phyloP scores from a whole-genome alignment of 2,888 invertebrate genomes.

The Copidosoma aretas region DNA sequence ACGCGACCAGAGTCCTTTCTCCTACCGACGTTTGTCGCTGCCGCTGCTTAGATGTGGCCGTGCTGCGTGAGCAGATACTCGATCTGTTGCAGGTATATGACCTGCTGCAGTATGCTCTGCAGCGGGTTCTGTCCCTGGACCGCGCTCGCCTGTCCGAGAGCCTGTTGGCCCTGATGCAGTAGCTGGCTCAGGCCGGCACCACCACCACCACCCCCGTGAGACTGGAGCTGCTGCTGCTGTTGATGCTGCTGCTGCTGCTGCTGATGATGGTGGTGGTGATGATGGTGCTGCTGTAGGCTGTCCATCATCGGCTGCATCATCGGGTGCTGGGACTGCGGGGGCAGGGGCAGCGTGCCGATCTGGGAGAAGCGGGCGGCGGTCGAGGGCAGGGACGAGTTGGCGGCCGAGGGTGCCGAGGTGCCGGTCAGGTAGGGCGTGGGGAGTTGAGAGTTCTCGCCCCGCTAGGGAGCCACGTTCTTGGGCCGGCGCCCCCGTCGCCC shows the following conservation, averaged over 20 bases:
- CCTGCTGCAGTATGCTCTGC: conserved; percentile 60
- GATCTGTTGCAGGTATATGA: conserved; percentile 56
- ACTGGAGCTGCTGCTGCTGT: conserved; percentile 45
- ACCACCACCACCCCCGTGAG: conserved; percentile 45
- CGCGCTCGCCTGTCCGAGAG: conserved; percentile 34
- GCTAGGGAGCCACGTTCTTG: conserved; percentile 64
- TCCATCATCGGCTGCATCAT: conserved; percentile 47
- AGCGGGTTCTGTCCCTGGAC: conserved; percentile 56
- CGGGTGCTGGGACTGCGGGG: conserved; percentile 43
- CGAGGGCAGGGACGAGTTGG: conserved; percentile 45
- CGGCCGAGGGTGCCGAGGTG: conserved; percentile 36
- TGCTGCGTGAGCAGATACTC: conserved; percentile 58
- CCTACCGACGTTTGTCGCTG: no score
- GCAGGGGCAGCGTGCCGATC: conserved; percentile 50
- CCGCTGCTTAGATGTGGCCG: conserved; percentile 51
- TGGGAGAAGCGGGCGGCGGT: conserved; percentile 49
- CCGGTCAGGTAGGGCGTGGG: conserved; percentile 55
- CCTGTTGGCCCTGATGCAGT: conserved; percentile 53
- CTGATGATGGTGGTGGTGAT: conserved; percentile 51
- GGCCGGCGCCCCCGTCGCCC: conserved; percentile 64
- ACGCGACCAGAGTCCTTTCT: no score
- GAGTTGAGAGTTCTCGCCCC: conserved; percentile 61
- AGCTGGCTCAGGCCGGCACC: conserved; percentile 55
- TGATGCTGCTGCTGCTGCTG: conserved; percentile 47
- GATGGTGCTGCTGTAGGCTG: conserved; percentile 48